Evolutionary conservation across 2,888 invertebrate species (phyloP).

Genomic region (Ethmia dodecea): DNA sequence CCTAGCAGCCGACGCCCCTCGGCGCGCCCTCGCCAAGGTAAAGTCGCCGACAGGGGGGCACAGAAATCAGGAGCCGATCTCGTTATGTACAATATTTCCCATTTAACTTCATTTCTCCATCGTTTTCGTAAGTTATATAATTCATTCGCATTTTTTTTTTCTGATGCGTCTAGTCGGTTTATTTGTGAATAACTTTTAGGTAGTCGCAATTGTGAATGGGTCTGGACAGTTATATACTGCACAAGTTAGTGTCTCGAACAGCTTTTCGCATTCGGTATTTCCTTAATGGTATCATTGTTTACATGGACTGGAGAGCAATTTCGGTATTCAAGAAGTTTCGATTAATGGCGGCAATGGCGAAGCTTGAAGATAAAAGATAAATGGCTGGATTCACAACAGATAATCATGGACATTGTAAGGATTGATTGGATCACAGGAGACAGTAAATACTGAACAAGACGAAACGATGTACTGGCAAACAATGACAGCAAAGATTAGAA

Average conservation of each 20-base stretch:
- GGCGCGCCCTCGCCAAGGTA: slow-evolving; percentile 50
- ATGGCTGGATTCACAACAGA: too few species aligned
- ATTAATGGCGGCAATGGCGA: too few species aligned
- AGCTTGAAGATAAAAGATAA: too few species aligned
- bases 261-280: slow-evolving; percentile 47
- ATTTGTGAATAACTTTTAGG: too few species aligned
- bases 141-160: slow-evolving; percentile 19
- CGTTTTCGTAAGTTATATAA: slow-evolving; percentile 39
- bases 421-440: too few species aligned
- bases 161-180: slow-evolving; percentile 7
- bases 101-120: slow-evolving; percentile 46
- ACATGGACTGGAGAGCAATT: slow-evolving; percentile 11
- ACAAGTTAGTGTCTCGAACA: slow-evolving; percentile 28
- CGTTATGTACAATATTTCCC: slow-evolving; percentile 64
- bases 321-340: too few species aligned
- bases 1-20: slow-evolving; percentile 29
- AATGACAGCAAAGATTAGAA: too few species aligned
- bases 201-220: slow-evolving; percentile 18
- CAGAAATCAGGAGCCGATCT: slow-evolving; percentile 55
- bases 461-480: too few species aligned
- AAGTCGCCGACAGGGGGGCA: slow-evolving; percentile 60
- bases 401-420: too few species aligned
- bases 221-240: slow-evolving; percentile 13
- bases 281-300: slow-evolving; percentile 54
- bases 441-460: too few species aligned